Percentiles rank a stretch among this genome's conserved stretches.
Evolutionary conservation across 2,888 invertebrate species (phyloP).

Genomic region (Cataglyphis albicans): DNA sequence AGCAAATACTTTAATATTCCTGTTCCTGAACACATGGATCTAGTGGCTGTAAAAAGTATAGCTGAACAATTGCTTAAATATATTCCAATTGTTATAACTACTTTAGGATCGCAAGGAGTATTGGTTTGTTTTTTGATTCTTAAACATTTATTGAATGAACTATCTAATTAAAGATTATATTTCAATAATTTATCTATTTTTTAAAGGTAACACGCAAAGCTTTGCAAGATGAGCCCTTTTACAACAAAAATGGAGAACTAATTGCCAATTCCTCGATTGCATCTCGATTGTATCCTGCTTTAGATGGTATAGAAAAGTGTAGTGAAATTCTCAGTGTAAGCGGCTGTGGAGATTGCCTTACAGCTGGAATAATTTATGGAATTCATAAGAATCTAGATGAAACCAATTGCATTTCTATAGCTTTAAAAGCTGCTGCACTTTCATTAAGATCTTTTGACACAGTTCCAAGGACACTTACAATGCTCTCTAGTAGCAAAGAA

Average conservation of each 20-base stretch:
- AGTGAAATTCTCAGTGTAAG: constrained; percentile 77
- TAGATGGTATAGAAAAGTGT: constrained; percentile 40
- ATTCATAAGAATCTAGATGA: constrained; percentile 80
- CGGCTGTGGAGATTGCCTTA: constrained; percentile 85
- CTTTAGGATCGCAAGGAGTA: constrained; percentile 82
- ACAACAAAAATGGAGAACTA: constrained; percentile 71
- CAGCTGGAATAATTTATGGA: constrained; percentile 82
- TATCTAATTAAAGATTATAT: background rate
- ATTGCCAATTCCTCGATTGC: constrained; percentile 66
- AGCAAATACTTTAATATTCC: constrained; percentile 86
- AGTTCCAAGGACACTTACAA: constrained; percentile 75
- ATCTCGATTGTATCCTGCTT: constrained; percentile 78
- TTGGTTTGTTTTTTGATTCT: constrained; percentile 73
- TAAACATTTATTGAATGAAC: background rate
- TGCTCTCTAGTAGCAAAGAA: constrained; percentile 14
- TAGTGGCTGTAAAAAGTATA: constrained; percentile 68
- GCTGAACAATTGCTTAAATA: constrained; percentile 75
- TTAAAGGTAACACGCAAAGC: constrained; percentile 76
- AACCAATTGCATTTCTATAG: constrained; percentile 77
- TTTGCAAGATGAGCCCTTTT: constrained; percentile 71
- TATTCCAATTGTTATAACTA: constrained; percentile 81
- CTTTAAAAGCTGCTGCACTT: constrained; percentile 80
- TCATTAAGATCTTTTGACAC: constrained; percentile 81
- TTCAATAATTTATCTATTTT: background rate
- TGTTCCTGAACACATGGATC: constrained; percentile 59